Evolutionary conservation across 2,797 vertebrate species (phyloP), one percentile per base, ranked within the genome.

Genomic region (Ptychobarbus kaznakovi): DNA sequence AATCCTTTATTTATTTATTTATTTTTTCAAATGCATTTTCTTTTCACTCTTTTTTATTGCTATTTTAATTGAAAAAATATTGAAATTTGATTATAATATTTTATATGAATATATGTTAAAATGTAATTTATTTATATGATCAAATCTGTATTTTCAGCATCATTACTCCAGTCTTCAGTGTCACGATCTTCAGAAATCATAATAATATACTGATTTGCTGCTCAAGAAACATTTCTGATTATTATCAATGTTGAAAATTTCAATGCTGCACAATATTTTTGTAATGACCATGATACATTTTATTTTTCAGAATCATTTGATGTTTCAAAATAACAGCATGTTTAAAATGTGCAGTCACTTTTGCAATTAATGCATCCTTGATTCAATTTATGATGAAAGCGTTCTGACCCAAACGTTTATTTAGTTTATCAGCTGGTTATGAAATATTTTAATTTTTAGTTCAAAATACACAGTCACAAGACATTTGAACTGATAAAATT

Each of bases 171-270:
- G 18, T 40, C 65, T 68, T 68, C 18, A 69, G 25, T 12, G 72
- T 74, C 25, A 49, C 70, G 70, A 74, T 5, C 70, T 73, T 73
- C 70, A 46, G 7, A 8, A 72, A 72, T 72, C 69, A 10, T 18
- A 22, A 8, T 32, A 10, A 74, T 8, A 53, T 22, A 2, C 13
- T 16, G 9, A 3, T 73, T 8, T 22, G 9, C 16, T 15, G 5
- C 25, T 63, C 5, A 65, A 28, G 6, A 65, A 32, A 32, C 61
- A 32, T 65, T 28, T 63, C 25, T 28, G 11, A 63, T 63, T 25
- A 25, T 63, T 63, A 63, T 13, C 25, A 63, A 7, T 28, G 28
- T 32, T 65, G 2, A 65, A 65, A 65, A 65, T 32, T 32, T 32
- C 25, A 7, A 13, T 32, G 61, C 61, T 32, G 61, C 2, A 1